Evolutionary conservation across 2,113 vertebrate species (phyloP).

Genomic region (Leucopsar rothschildi): DNA sequence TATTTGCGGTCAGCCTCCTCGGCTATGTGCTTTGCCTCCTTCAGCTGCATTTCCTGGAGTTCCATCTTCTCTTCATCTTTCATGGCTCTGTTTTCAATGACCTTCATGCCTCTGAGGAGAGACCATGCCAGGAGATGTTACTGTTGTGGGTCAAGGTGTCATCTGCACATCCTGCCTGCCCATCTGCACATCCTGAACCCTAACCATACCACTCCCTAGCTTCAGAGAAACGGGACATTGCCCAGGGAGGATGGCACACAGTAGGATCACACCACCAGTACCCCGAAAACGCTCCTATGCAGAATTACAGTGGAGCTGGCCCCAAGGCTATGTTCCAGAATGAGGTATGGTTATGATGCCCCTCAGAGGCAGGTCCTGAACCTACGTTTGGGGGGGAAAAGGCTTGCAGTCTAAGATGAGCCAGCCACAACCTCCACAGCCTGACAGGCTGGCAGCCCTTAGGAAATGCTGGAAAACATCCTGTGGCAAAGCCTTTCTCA

Average conservation of each 20-base stretch:
- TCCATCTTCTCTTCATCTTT: conserved; percentile 99
- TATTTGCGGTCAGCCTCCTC: conserved; percentile 99
- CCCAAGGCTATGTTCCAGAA: background rate
- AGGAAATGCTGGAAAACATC: background rate
- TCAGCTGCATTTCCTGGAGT: conserved; percentile 98
- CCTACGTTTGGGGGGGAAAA: accelerated
- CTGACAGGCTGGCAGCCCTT: background rate
- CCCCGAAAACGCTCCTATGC: background rate
- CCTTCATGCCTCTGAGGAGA: conserved; percentile 94
- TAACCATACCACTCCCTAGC: background rate
- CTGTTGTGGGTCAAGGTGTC: background rate
- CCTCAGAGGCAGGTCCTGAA: background rate
- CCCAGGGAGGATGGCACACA: accelerated
- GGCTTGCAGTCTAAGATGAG: background rate
- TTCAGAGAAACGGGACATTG: background rate
- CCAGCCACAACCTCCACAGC: background rate
- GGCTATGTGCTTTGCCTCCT: conserved; percentile 97
- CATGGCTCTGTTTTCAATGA: conserved; percentile 94
- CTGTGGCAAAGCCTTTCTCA: background rate
- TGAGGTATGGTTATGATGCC: background rate
- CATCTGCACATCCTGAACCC: background rate
- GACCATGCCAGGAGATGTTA: background rate
- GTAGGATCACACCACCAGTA: background rate
- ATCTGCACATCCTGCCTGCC: background rate
- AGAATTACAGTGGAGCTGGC: background rate